These are phyloP conservation scores for Nymphicus hollandicus DNA, from an alignment of 2,113 vertebrate species.

Conservation along the genomic window DNA sequence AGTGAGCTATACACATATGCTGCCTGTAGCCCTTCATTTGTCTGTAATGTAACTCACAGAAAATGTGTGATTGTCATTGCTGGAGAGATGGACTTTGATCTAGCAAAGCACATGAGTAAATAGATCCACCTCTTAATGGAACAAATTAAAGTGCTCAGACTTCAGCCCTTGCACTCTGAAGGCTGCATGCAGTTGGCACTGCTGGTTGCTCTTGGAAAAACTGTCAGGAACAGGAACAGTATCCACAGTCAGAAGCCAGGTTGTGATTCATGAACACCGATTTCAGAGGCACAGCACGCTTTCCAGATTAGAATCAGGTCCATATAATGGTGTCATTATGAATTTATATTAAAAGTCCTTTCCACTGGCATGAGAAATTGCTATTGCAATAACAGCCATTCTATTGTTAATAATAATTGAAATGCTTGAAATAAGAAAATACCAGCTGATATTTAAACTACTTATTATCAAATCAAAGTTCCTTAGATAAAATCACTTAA, in stretches of 20 bases:
- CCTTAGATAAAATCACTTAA: constrained; percentile 55
- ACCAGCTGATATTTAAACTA: constrained; percentile 38
- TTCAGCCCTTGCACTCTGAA: background rate
- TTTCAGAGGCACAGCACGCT: background rate
- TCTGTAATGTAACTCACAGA: background rate
- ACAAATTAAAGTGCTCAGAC: background rate
- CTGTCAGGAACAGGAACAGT: background rate
- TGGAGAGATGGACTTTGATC: background rate
- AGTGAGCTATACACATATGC: accelerated
- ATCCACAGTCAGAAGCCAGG: background rate
- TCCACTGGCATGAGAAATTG: constrained; percentile 20
- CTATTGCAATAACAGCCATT: background rate
- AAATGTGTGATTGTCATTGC: background rate
- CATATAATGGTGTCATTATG: background rate
- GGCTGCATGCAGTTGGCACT: accelerated
- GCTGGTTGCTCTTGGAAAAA: background rate
- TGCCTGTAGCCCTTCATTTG: background rate
- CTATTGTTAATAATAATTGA: constrained; percentile 28
- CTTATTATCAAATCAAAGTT: constrained; percentile 57
- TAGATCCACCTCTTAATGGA: background rate
- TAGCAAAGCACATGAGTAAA: background rate
- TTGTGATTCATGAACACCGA: background rate
- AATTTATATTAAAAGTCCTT: constrained; percentile 45
- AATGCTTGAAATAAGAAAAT: constrained; percentile 49
- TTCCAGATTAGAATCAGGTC: constrained; percentile 19